Evolutionary conservation across 2,888 invertebrate species (phyloP).

Genomic region (Pseudococcus jackbeardsleyi): DNA sequence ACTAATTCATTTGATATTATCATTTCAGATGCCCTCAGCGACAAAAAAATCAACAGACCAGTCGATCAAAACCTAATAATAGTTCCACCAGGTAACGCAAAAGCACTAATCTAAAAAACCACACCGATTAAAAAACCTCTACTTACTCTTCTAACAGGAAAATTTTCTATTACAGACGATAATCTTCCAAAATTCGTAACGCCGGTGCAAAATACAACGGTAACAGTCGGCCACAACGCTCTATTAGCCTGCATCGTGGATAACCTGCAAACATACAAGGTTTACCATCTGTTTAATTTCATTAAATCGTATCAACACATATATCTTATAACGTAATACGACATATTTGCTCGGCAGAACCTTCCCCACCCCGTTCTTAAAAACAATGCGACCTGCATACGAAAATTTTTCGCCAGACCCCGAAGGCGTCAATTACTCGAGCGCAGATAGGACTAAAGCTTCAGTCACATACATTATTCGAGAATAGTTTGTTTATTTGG

Average conservation of each 20-base stretch:
- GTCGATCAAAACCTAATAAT: conserved; percentile 48
- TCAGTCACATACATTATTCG: conserved; percentile 55
- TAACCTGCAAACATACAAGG: conserved; percentile 87
- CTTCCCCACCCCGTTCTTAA: not conserved
- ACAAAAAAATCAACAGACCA: conserved; percentile 47
- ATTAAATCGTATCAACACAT: conserved; percentile 47
- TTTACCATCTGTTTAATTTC: conserved; percentile 70
- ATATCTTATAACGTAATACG: conserved; percentile 33
- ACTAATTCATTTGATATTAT: not conserved
- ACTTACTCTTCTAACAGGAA: not conserved
- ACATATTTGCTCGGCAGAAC: not conserved
- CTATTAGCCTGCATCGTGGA: conserved; percentile 89
- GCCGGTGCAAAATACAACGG: conserved; percentile 89
- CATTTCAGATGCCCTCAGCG: conserved; percentile 23
- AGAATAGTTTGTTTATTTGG: conserved; percentile 53
- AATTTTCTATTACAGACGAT: conserved; percentile 58
- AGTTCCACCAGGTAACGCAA: conserved; percentile 33
- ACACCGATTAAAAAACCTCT: not conserved
- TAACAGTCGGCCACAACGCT: conserved; percentile 87
- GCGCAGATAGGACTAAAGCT: conserved; percentile 42
- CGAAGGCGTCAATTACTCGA: conserved; percentile 53
- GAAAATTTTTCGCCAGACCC: conserved; percentile 11
- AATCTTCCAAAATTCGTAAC: conserved; percentile 81
- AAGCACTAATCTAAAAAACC: not conserved
- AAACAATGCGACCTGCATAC: conserved; percentile 30